Conservation (phyloP, 2,888 invertebrate genomes). For the Ophion costatus region DNA sequence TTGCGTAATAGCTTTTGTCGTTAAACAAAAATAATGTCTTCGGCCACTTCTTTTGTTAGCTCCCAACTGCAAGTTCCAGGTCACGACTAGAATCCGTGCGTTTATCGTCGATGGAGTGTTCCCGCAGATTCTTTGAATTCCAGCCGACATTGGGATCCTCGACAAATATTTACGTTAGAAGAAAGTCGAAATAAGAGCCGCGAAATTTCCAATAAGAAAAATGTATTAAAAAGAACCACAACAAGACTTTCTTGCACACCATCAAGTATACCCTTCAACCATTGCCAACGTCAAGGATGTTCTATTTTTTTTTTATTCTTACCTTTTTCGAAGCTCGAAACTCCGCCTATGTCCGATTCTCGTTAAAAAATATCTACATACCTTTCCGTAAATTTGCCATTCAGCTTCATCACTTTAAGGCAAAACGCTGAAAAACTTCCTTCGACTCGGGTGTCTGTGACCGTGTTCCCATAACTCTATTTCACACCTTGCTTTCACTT, state of each 20-base stretch:
- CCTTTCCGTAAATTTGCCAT: constrained; percentile 11
- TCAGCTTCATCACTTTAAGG: constrained; percentile 37
- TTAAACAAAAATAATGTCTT: neutral
- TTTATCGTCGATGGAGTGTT: constrained; percentile 19
- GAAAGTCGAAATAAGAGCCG: constrained; percentile 33
- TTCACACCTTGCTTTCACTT: constrained; percentile 39
- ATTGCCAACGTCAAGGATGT: constrained; percentile 31
- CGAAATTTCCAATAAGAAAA: constrained; percentile 29
- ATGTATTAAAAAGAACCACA: constrained; percentile 3
- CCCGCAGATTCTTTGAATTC: constrained; percentile 15
- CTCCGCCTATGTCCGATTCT: constrained; percentile 59
- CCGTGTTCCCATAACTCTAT: constrained; percentile 31
- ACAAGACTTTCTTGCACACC: constrained; percentile 28
- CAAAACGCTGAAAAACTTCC: constrained; percentile 30
- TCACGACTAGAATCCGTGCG: constrained; percentile 9
- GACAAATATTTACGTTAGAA: constrained; percentile 20
- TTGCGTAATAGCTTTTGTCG: neutral
- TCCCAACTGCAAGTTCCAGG: constrained; percentile 20
- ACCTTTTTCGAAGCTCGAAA: constrained; percentile 61
- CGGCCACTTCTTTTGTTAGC: neutral
- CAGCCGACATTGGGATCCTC: constrained; percentile 26
- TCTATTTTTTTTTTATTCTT: constrained; percentile 35
- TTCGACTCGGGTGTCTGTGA: constrained; percentile 31
- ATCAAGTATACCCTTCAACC: constrained; percentile 34
- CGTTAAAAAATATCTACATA: no score